These are phyloP conservation scores for Hippocampus barbouri DNA, from an alignment of 2,113 vertebrate genomes.

Conservation along the genomic window DNA sequence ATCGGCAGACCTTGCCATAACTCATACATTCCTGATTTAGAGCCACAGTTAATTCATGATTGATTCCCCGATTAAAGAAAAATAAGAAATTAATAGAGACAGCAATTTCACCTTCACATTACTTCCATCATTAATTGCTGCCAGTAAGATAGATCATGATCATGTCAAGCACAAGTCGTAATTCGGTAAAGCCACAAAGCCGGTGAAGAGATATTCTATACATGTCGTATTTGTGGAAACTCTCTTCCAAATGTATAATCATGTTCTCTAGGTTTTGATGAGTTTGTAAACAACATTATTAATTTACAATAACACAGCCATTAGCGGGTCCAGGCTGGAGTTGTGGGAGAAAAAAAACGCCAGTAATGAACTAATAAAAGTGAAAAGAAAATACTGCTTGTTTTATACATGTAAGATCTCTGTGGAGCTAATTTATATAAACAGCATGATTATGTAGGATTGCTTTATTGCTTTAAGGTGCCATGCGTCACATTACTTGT, in stretches of 20 bases:
- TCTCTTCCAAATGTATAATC: conserved; percentile 2
- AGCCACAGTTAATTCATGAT: conserved; percentile 16
- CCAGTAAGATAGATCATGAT: neutral
- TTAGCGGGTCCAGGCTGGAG: neutral
- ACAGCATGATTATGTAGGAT: neutral
- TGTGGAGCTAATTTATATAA: neutral
- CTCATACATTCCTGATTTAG: conserved; percentile 25
- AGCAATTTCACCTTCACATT: neutral
- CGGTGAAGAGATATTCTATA: neutral
- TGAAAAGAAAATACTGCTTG: neutral
- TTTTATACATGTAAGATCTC: neutral
- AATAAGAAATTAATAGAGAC: neutral
- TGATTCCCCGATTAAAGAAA: neutral
- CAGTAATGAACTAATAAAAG: neutral
- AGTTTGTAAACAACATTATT: conserved; percentile 14
- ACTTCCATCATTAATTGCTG: neutral
- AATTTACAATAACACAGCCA: conserved; percentile 5
- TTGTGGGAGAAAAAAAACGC: neutral
- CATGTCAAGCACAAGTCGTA: neutral
- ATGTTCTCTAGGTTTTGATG: neutral
- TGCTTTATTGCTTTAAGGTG: neutral
- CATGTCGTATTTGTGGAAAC: neutral
- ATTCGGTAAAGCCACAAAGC: neutral
- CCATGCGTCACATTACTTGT: neutral
- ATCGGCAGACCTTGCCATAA: conserved; percentile 27